Conservation (phyloP, 2,888 invertebrate species). For the Coleophora flavipennella region DNA sequence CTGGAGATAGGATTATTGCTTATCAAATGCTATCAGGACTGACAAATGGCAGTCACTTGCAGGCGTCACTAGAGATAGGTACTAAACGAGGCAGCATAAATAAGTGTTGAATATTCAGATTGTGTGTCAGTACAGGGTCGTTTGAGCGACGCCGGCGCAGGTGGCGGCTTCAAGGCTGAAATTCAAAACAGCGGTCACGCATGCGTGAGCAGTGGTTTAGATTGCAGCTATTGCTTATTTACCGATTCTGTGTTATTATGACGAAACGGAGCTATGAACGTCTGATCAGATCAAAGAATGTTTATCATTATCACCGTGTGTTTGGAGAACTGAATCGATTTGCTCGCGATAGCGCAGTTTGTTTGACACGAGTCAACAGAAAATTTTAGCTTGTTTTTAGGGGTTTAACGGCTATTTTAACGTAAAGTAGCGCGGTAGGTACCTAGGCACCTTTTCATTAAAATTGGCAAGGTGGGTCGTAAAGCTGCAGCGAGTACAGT, state of each 20-base stretch:
- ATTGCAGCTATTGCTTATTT: constrained; percentile 38
- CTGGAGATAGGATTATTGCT: no score
- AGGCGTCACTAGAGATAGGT: constrained; percentile 65
- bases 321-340: no score
- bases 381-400: constrained; percentile 1
- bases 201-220: constrained; percentile 59
- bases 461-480: no score
- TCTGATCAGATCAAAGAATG: constrained; percentile 9
- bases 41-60: constrained; percentile 52
- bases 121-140: constrained; percentile 67
- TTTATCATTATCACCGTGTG: not conserved
- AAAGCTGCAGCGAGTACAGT: constrained; percentile 4
- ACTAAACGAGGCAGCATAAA: constrained; percentile 59
- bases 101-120: constrained; percentile 71
- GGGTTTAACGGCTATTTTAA: not conserved
- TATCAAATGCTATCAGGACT: no score
- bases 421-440: no score
- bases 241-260: constrained; percentile 29
- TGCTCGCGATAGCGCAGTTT: no score
- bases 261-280: constrained; percentile 12
- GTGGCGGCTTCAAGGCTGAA: constrained; percentile 74
- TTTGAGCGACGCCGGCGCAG: constrained; percentile 77
- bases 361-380: no score
- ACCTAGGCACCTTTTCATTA: no score
- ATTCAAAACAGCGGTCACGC: constrained; percentile 72